A percentile compares a stretch with the other conserved stretches of the same genome.
These are phyloP conservation scores for Steromphala cineraria DNA, from an alignment of 2,888 invertebrate genomes.

Conservation along the genomic window DNA sequence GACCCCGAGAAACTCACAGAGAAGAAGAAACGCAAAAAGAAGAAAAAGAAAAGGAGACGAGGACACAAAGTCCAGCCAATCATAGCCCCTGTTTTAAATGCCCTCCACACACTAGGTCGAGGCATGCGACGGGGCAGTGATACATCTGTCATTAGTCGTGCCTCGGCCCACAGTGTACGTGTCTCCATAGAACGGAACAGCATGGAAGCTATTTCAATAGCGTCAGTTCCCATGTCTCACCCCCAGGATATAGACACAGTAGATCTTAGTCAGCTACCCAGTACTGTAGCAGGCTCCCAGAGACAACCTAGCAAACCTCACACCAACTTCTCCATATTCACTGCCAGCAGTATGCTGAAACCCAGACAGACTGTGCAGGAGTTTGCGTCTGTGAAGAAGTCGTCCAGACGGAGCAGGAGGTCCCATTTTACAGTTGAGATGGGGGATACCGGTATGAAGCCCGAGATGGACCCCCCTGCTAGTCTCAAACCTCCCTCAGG, in stretches of 20 bases:
- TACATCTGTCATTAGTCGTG: constrained; percentile 58
- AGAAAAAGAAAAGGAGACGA: constrained; percentile 46
- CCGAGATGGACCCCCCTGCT: neutral
- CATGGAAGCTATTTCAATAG: constrained; percentile 40
- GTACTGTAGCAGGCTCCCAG: neutral
- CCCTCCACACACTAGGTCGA: constrained; percentile 36
- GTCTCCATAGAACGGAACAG: constrained; percentile 46
- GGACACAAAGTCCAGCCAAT: constrained; percentile 54
- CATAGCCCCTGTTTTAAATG: constrained; percentile 53
- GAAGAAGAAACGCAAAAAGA: constrained; percentile 46
- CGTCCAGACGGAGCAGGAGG: constrained; percentile 17
- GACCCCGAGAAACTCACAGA: neutral
- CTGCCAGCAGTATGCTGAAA: constrained; percentile 48
- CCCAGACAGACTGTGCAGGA: constrained; percentile 27
- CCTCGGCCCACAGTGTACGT: constrained; percentile 56
- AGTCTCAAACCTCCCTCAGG: neutral
- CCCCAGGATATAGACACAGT: neutral
- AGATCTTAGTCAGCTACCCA: neutral
- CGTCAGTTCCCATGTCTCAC: constrained; percentile 33
- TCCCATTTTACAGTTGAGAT: constrained; percentile 41
- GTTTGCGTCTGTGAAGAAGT: constrained; percentile 13
- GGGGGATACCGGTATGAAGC: constrained; percentile 7
- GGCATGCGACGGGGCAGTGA: constrained; percentile 54
- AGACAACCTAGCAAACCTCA: constrained; percentile 23
- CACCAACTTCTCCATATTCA: constrained; percentile 60